A percentile compares a stretch with the other conserved stretches of the same genome.
Conservation (phyloP, 2,113 vertebrate genomes). For the Hippocampus guttulatus region DNA sequence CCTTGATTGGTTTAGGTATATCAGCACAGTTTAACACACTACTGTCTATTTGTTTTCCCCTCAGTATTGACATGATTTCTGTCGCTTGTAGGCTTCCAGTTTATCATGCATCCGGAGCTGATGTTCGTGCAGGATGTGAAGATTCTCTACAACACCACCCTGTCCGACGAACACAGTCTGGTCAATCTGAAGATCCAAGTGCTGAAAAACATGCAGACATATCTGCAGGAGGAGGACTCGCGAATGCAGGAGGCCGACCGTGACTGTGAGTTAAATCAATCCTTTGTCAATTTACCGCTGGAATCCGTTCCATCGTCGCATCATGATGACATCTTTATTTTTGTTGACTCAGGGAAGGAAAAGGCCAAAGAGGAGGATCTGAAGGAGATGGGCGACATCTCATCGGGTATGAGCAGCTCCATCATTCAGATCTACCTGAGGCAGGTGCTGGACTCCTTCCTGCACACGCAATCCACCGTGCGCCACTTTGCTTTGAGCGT, state of each 20-base stretch:
- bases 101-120: conserved; percentile 92
- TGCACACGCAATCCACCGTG: conserved; percentile 90
- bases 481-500: conserved; percentile 94
- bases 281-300: not conserved
- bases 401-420: conserved; percentile 98
- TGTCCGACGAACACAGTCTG: conserved; percentile 83
- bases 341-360: conserved; percentile 83
- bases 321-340: not conserved
- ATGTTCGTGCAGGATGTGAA: conserved; percentile 98
- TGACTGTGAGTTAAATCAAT: conserved; percentile 82
- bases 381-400: conserved; percentile 99
- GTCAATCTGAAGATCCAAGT: conserved; percentile 94
- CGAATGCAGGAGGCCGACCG: conserved; percentile 96
- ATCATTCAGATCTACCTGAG: conserved; percentile 99
- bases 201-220: conserved; percentile 96
- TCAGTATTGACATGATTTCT: not conserved
- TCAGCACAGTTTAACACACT: not conserved
- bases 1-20: conserved; percentile 94
- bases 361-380: conserved; percentile 93
- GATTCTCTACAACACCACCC: conserved; percentile 88
- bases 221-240: conserved; percentile 95
- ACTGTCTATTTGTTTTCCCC: not conserved
- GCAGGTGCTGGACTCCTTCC: conserved; percentile 97
- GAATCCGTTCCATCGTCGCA: not conserved
- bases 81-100: conserved; percentile 83